A percentile compares a stretch with the other conserved stretches of the same genome.
phyloP scores from a whole-genome alignment of 2,888 invertebrate genomes.

The Cyrtodaria siliqua region DNA sequence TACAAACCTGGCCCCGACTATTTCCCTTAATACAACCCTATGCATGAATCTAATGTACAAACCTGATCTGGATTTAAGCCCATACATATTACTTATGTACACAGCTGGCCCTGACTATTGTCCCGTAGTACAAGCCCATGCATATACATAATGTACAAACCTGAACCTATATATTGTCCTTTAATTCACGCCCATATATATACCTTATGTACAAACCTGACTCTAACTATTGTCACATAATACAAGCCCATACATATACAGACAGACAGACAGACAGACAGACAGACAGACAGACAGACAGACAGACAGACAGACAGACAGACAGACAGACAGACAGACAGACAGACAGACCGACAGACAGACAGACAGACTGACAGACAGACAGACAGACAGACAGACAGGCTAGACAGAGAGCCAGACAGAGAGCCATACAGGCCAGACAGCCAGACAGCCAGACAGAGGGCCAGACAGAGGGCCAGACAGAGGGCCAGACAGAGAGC shows the following conservation, averaged over 20 bases:
- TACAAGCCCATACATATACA: not conserved
- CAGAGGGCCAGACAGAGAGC: not conserved
- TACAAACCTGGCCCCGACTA: too few species aligned
- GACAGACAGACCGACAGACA: constrained; percentile 12
- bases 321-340: constrained; percentile 18
- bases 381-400: constrained; percentile 3
- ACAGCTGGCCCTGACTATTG: too few species aligned
- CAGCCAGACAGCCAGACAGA: not conserved
- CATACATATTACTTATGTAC: too few species aligned
- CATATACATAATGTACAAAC: too few species aligned
- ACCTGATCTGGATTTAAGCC: too few species aligned
- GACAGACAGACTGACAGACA: not conserved
- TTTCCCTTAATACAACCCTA: too few species aligned
- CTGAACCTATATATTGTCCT: too few species aligned
- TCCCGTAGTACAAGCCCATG: too few species aligned
- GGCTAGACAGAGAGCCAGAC: not conserved
- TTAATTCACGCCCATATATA: too few species aligned
- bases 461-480: not conserved
- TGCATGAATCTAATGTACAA: too few species aligned
- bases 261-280: constrained; percentile 9
- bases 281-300: constrained; percentile 19
- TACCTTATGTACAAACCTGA: too few species aligned
- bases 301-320: constrained; percentile 23
- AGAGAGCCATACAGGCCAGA: not conserved
- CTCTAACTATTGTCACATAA: too few species aligned